phyloP scores from a whole-genome alignment of 2,797 vertebrate species.

The Muraenolepis orangiensis region DNA sequence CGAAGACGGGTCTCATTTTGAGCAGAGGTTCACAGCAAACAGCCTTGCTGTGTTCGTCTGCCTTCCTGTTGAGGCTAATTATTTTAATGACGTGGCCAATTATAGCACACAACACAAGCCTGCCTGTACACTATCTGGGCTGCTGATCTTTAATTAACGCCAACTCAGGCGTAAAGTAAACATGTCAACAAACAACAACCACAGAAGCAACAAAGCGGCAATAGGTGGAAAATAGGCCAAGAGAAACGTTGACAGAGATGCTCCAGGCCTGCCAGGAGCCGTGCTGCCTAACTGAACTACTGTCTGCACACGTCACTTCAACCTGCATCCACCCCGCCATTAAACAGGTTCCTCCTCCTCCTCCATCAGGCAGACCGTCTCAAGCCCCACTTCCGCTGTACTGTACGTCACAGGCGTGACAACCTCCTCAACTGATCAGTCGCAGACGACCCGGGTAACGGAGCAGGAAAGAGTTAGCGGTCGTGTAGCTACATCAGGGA shows the following conservation, averaged over 20 bases:
- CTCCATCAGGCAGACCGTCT: not conserved
- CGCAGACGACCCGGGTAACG: not conserved
- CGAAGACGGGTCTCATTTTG: too few species aligned
- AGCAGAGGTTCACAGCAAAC: not conserved
- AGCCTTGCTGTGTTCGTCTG: constrained; percentile 5
- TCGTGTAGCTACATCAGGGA: not conserved
- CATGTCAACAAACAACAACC: constrained; percentile 3
- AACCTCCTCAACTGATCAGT: not conserved
- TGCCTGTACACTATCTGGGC: constrained; percentile 19
- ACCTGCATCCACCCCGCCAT: not conserved
- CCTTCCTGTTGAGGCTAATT: constrained; percentile 25
- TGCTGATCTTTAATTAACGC: not conserved
- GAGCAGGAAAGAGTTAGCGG: too few species aligned
- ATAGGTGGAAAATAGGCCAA: constrained; percentile 37
- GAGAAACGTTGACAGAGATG: constrained; percentile 25
- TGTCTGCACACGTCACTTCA: too few species aligned
- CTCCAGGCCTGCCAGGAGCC: not conserved
- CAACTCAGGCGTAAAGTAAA: not conserved
- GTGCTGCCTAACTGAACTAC: too few species aligned
- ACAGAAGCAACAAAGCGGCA: constrained; percentile 23
- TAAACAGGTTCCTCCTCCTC: too few species aligned
- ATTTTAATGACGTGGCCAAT: constrained; percentile 29
- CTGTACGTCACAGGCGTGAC: too few species aligned
- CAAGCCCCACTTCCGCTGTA: not conserved
- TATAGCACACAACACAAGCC: constrained; percentile 25